Evolutionary conservation across 2,888 invertebrate species (phyloP).

Genomic region (Cantharis rufa): DNA sequence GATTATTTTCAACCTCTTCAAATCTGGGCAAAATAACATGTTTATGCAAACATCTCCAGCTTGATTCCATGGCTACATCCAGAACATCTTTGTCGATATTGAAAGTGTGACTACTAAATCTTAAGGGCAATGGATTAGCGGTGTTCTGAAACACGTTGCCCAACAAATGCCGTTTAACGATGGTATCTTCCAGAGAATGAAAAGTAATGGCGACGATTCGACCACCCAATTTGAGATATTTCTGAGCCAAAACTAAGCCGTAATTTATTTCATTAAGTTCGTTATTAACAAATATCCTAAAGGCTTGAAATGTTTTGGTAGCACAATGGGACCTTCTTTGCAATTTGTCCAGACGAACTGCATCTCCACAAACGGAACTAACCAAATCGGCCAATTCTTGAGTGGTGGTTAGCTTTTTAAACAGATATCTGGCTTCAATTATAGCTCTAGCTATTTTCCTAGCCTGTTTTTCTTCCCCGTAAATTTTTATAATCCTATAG

Average conservation of each 20-base stretch:
- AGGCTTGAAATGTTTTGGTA: slow-evolving; percentile 90
- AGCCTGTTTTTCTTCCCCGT: slow-evolving; percentile 89
- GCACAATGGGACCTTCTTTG: slow-evolving; percentile 79
- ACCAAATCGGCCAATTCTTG: slow-evolving; percentile 71
- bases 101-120: slow-evolving; percentile 68
- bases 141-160: slow-evolving; percentile 75
- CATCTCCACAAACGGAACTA: slow-evolving; percentile 56
- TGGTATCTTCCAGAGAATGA: slow-evolving; percentile 91
- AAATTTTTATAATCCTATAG: slow-evolving; percentile 81
- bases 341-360: slow-evolving; percentile 70
- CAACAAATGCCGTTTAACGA: slow-evolving; percentile 86
- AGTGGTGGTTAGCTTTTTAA: slow-evolving; percentile 75
- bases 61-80: slow-evolving; percentile 63
- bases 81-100: slow-evolving; percentile 66
- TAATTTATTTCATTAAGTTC: slow-evolving; percentile 94
- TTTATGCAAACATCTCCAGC: slow-evolving; percentile 81
- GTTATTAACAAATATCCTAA: slow-evolving; percentile 94
- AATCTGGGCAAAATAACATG: slow-evolving; percentile 76
- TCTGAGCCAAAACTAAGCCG: slow-evolving; percentile 77
- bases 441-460: slow-evolving; percentile 86
- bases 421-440: slow-evolving; percentile 72
- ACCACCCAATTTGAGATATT: slow-evolving; percentile 78
- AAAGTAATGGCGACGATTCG: slow-evolving; percentile 83
- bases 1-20: slow-evolving; percentile 78
- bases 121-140: slow-evolving; percentile 72